Conservation (phyloP, 1,140 invertebrate species). For the Drosophila repleta region DNA sequence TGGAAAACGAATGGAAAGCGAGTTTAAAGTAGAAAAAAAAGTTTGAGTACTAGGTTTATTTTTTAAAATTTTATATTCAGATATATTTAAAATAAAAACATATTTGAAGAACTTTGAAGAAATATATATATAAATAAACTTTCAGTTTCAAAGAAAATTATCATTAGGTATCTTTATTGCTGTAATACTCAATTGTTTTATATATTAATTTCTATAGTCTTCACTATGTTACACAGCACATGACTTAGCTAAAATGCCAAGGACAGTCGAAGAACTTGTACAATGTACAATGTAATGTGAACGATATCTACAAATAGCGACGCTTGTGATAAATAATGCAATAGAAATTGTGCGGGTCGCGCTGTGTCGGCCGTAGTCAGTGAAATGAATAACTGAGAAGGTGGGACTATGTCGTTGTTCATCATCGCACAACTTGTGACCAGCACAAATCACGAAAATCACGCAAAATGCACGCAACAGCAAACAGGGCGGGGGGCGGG, state of each 20-base stretch:
- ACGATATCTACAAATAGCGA: slow-evolving; percentile 60
- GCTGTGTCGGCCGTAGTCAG: neutral
- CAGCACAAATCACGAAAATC: slow-evolving; percentile 55
- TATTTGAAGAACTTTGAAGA: too few species aligned
- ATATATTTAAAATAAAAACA: too few species aligned
- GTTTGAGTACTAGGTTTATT: too few species aligned
- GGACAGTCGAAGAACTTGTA: slow-evolving; percentile 25
- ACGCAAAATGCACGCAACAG: slow-evolving; percentile 56
- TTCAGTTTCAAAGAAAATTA: too few species aligned
- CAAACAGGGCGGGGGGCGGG: neutral
- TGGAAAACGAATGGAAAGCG: too few species aligned
- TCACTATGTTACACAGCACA: neutral
- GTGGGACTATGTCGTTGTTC: neutral
- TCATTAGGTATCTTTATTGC: too few species aligned
- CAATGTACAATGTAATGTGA: slow-evolving; percentile 34
- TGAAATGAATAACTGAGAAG: neutral
- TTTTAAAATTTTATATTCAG: too few species aligned
- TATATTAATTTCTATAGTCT: neutral
- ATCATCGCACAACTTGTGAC: slow-evolving; percentile 36
- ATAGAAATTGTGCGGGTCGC: slow-evolving; percentile 45
- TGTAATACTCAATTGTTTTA: too few species aligned
- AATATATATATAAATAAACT: too few species aligned
- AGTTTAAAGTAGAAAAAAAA: too few species aligned
- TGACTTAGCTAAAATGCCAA: neutral
- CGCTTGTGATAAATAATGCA: slow-evolving; percentile 66